Percentiles rank a stretch among this genome's conserved stretches.
These are phyloP conservation scores for Columba livia DNA, from an alignment of 2,113 vertebrate species.

Conservation along the genomic window DNA sequence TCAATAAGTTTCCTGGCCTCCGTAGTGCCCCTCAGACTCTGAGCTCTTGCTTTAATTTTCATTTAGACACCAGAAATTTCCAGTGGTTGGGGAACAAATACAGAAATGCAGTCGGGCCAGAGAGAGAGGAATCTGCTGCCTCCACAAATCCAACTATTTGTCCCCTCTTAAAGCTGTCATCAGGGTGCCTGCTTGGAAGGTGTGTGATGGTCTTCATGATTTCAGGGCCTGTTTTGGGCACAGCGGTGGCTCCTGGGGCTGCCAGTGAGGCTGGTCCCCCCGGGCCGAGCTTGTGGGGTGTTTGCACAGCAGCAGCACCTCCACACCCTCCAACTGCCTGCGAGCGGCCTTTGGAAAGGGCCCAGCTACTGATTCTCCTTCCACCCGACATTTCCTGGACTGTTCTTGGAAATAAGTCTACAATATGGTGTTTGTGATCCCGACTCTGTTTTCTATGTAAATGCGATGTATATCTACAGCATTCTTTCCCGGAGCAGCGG, in stretches of 20 bases:
- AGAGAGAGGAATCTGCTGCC: background rate
- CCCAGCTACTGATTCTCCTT: background rate
- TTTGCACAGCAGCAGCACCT: fast-evolving
- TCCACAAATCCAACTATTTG: background rate
- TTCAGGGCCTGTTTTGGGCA: background rate
- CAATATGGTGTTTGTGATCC: constrained; percentile 11
- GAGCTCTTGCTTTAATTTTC: background rate
- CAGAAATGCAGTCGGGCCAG: fast-evolving
- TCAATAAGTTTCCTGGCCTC: background rate
- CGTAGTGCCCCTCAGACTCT: background rate
- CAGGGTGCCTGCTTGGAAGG: background rate
- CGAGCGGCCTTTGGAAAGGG: background rate
- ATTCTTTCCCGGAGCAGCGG: background rate
- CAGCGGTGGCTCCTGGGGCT: background rate
- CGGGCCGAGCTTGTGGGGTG: no score
- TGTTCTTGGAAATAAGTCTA: background rate
- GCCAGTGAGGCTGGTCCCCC: fast-evolving
- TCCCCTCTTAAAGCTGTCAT: constrained; percentile 28
- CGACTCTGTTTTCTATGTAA: background rate
- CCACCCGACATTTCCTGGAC: constrained; percentile 24
- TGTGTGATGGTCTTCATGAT: background rate
- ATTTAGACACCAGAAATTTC: background rate
- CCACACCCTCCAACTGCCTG: background rate
- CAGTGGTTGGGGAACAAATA: background rate
- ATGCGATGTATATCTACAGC: fast-evolving